phyloP scores from a whole-genome alignment of 2,113 vertebrate genomes.

The Cyanoramphus novaezelandiae region DNA sequence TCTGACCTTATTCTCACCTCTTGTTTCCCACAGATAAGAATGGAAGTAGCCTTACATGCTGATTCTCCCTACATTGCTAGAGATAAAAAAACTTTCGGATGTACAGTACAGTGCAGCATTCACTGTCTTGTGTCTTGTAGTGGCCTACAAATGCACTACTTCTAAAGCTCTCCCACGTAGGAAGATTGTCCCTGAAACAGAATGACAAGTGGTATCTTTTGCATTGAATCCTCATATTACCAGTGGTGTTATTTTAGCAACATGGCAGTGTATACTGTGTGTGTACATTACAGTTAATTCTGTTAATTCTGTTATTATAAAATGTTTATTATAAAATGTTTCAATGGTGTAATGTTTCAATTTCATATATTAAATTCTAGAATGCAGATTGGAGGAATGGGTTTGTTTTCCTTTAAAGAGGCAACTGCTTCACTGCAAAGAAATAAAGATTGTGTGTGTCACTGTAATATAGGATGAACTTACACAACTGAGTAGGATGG shows the following conservation, averaged over 20 bases:
- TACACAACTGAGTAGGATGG: background rate
- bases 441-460: background rate
- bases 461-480: background rate
- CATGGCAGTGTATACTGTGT: background rate
- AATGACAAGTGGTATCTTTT: background rate
- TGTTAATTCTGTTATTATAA: background rate
- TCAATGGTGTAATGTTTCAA: background rate
- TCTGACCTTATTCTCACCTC: background rate
- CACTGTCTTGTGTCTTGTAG: background rate
- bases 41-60: background rate
- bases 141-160: background rate
- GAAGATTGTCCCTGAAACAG: background rate
- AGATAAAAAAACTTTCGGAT: background rate
- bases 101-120: background rate
- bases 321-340: background rate
- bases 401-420: background rate
- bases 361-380: background rate
- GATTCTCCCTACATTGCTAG: background rate
- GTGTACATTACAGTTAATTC: background rate
- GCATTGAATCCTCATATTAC: background rate
- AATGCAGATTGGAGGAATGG: background rate
- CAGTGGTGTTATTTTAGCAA: background rate
- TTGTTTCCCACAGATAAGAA: background rate
- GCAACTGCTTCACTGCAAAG: background rate
- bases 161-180: background rate